Percentiles rank a stretch among this genome's conserved stretches.
Conservation (phyloP, 2,113 vertebrate genomes). For the Empidonax alnorum region DNA sequence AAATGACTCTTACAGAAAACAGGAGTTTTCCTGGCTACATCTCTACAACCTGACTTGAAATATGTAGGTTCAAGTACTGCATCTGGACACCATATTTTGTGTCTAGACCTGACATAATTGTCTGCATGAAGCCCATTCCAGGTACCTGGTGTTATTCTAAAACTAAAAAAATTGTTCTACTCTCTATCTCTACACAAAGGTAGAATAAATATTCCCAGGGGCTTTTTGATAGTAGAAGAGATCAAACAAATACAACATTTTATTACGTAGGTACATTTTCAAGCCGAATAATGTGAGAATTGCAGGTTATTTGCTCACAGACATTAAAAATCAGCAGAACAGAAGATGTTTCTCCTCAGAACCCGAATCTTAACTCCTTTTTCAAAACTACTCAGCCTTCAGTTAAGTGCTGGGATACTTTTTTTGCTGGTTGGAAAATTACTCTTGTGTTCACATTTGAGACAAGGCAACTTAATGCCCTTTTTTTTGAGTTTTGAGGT, state of each 20-base stretch:
- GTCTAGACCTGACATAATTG: background rate
- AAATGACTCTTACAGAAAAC: background rate
- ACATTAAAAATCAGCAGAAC: background rate
- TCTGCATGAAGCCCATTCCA: background rate
- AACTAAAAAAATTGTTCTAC: background rate
- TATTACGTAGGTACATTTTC: background rate
- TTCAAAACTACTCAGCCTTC: background rate
- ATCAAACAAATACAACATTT: background rate
- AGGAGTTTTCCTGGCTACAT: background rate
- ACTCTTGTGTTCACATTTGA: background rate
- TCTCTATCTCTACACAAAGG: background rate
- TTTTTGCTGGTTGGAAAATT: background rate
- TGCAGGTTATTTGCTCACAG: background rate
- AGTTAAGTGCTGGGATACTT: background rate
- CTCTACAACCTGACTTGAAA: background rate
- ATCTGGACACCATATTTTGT: background rate
- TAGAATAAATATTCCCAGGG: background rate
- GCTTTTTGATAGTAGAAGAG: background rate
- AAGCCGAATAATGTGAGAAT: background rate
- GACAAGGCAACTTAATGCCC: background rate
- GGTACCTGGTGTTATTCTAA: background rate
- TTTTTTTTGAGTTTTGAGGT: background rate
- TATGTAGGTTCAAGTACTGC: background rate
- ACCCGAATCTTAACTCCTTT: background rate
- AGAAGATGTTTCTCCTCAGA: background rate